Evolutionary conservation across 2,113 vertebrate species (phyloP).

Genomic region (Nerophis ophidion): DNA sequence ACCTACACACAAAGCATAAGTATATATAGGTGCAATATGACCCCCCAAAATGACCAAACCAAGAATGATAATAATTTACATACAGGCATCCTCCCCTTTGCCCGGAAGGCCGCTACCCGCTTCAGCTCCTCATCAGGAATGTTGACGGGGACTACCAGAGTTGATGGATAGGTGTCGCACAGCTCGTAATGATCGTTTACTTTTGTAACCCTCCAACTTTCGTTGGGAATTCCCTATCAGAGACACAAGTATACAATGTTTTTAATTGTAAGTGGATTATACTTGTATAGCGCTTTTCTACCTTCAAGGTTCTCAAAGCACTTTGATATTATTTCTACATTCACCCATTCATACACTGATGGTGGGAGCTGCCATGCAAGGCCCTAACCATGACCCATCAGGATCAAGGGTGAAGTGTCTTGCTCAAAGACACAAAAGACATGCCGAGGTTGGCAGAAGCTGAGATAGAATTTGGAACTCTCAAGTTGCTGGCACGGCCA

Average conservation of each 20-base stretch:
- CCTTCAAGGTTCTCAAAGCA: too few relatives aligned
- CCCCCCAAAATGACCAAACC: not conserved
- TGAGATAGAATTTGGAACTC: too few relatives aligned
- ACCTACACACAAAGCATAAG: conserved; percentile 70
- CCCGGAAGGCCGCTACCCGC: conserved; percentile 84
- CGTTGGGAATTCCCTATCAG: conserved; percentile 88
- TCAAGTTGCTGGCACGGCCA: too few relatives aligned
- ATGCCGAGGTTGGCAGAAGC: too few relatives aligned
- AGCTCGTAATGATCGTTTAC: conserved; percentile 91
- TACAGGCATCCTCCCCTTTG: conserved; percentile 88
- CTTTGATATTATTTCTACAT: too few relatives aligned
- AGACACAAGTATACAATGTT: not conserved
- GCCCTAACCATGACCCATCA: too few relatives aligned
- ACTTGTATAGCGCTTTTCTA: too few relatives aligned
- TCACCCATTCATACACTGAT: too few relatives aligned
- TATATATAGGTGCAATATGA: not conserved
- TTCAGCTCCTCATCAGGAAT: conserved; percentile 90
- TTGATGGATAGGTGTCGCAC: conserved; percentile 89
- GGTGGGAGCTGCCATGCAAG: too few relatives aligned
- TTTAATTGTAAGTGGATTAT: not conserved
- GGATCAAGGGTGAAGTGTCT: too few relatives aligned
- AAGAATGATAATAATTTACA: conserved; percentile 46
- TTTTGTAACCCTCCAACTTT: conserved; percentile 93
- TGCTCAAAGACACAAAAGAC: too few relatives aligned
- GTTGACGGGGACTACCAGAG: conserved; percentile 85